Evolutionary conservation across 23 tunicate genomes (phyloP).

Genomic region (Styela plicata): DNA sequence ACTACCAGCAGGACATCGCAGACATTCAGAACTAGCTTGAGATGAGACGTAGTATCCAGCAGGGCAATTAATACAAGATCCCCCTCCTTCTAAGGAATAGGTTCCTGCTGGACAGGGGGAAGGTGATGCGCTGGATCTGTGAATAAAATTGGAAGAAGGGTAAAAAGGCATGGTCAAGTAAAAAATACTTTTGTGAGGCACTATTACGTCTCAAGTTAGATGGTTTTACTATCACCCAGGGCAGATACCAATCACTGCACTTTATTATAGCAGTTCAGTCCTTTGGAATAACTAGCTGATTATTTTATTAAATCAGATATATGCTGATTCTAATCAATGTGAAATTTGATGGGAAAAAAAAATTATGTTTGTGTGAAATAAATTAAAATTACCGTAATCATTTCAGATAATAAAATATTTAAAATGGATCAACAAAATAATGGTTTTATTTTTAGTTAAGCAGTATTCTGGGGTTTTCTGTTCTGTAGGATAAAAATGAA

Average conservation of each 20-base stretch:
- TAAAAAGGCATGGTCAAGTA: too few relatives aligned
- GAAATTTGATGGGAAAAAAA: too few relatives aligned
- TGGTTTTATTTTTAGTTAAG: not conserved
- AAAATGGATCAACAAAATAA: not conserved
- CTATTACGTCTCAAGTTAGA: too few relatives aligned
- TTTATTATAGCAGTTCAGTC: too few relatives aligned
- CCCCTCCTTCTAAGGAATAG: conserved; percentile 31
- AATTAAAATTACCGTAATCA: too few relatives aligned
- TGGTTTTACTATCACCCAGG: too few relatives aligned
- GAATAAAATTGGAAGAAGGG: too few relatives aligned
- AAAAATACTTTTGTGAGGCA: too few relatives aligned
- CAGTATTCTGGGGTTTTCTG: too few relatives aligned
- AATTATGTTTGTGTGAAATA: too few relatives aligned
- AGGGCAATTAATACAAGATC: conserved; percentile 36
- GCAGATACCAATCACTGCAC: too few relatives aligned
- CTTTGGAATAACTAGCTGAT: not conserved
- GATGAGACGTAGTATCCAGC: conserved; percentile 39
- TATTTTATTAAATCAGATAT: not conserved
- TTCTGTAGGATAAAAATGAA: not conserved
- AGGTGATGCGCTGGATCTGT: conserved; percentile 20
- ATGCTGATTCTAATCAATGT: conserved; percentile 1
- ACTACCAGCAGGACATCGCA: conserved; percentile 58
- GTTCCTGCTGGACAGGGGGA: conserved; percentile 59
- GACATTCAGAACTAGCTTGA: conserved; percentile 18
- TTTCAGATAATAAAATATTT: not conserved